Evolutionary conservation across 2,888 invertebrate genomes (phyloP).

Genomic region (Orthosia gracilis): DNA sequence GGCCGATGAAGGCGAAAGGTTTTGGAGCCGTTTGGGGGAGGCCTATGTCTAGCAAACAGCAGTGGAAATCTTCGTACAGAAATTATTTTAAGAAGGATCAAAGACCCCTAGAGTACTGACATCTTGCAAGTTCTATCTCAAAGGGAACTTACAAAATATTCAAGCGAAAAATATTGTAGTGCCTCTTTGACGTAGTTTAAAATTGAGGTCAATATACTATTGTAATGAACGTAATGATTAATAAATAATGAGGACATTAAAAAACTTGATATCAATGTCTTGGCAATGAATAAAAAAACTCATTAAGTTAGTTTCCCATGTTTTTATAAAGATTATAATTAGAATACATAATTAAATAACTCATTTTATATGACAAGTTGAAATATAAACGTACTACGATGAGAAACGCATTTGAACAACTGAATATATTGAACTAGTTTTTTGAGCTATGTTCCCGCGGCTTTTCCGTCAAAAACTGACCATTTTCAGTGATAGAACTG

Average conservation of each 20-base stretch:
- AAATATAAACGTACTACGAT: neutral
- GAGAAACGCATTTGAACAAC: neutral
- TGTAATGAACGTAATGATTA: neutral
- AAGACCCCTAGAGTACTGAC: too few species aligned
- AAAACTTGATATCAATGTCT: conserved; percentile 32
- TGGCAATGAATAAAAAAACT: conserved; percentile 39
- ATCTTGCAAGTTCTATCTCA: too few species aligned
- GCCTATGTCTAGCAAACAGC: too few species aligned
- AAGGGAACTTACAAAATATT: neutral
- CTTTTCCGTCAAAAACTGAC: neutral
- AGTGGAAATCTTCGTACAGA: too few species aligned
- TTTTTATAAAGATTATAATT: conserved; percentile 24
- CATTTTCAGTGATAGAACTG: neutral
- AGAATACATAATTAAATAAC: conserved; percentile 17
- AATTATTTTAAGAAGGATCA: too few species aligned
- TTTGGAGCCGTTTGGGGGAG: too few species aligned
- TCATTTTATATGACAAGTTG: conserved; percentile 4
- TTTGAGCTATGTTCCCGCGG: too few species aligned
- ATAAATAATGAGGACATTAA: conserved; percentile 3
- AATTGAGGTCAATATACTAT: conserved; percentile 19
- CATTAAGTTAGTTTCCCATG: conserved; percentile 20
- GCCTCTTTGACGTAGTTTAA: conserved; percentile 1
- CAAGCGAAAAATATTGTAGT: too few species aligned
- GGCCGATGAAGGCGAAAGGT: too few species aligned
- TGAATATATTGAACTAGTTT: neutral